Conservation (phyloP, 2,888 invertebrate species). For the Ochropacha duplaris region DNA sequence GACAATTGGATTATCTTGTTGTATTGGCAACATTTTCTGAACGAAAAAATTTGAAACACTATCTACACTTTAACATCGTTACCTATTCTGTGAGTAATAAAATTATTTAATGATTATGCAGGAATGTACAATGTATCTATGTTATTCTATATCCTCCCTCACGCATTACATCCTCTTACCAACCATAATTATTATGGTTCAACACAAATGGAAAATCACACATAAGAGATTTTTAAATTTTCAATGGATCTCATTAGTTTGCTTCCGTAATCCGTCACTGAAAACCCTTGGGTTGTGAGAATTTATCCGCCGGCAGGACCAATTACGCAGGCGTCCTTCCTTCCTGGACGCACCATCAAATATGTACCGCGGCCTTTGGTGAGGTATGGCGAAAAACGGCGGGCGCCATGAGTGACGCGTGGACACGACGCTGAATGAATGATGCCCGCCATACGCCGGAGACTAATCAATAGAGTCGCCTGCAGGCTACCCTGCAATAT, state of each 20-base stretch:
- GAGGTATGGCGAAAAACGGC: constrained; percentile 52
- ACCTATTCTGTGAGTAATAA: not conserved
- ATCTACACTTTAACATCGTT: not conserved
- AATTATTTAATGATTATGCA: not conserved
- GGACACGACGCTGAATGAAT: constrained; percentile 66
- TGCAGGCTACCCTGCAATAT: constrained; percentile 49
- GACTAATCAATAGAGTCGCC: constrained; percentile 56
- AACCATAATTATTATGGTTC: not conserved
- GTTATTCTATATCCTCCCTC: not conserved
- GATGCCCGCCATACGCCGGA: constrained; percentile 50
- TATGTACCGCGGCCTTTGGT: constrained; percentile 58
- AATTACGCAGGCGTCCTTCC: constrained; percentile 66
- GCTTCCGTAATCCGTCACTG: constrained; percentile 27
- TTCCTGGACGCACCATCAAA: constrained; percentile 70
- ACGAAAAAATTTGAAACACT: constrained; percentile 22
- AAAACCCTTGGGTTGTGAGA: constrained; percentile 40
- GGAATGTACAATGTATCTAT: not conserved
- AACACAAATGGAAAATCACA: not conserved
- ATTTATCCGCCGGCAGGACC: constrained; percentile 56
- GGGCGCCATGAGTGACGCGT: constrained; percentile 52
- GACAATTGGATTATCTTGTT: constrained; percentile 73
- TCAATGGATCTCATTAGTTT: constrained; percentile 47
- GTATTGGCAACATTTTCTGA: constrained; percentile 46
- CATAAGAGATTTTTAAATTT: constrained; percentile 8
- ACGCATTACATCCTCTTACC: not conserved